Conservation (phyloP, 92 coral and sea anemone species). For the Porites divaricata region DNA sequence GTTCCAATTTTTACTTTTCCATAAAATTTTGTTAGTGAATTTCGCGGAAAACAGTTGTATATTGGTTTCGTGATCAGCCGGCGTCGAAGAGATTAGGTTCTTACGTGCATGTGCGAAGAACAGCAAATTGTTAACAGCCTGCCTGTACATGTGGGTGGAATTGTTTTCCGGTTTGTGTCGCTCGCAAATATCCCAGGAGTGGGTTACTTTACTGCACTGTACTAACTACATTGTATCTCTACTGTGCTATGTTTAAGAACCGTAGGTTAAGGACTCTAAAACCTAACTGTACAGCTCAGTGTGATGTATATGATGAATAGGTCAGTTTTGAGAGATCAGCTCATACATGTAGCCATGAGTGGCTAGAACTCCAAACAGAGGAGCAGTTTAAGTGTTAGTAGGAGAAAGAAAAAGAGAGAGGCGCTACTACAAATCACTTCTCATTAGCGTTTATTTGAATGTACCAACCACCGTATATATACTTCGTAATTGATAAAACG, state of each 20-base stretch:
- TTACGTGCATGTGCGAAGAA: slow-evolving; percentile 9
- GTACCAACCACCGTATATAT: too few relatives aligned
- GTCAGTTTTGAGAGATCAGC: slow-evolving; percentile 12
- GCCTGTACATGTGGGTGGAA: background rate
- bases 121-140: slow-evolving; percentile 18
- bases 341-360: background rate
- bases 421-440: too few relatives aligned
- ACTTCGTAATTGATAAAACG: too few relatives aligned
- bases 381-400: too few relatives aligned
- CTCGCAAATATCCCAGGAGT: background rate
- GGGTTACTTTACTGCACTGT: background rate
- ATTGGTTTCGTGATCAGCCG: slow-evolving; percentile 16
- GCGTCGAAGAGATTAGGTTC: background rate
- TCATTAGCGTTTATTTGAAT: too few relatives aligned
- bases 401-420: too few relatives aligned
- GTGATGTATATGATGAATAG: background rate
- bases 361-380: too few relatives aligned
- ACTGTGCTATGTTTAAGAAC: background rate
- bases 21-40: background rate
- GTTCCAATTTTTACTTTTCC: background rate
- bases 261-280: background rate
- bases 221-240: background rate
- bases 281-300: background rate
- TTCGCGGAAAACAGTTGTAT: background rate
- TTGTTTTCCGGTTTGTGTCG: background rate